These are phyloP conservation scores for Erithacus rubecula DNA, from an alignment of 2,797 vertebrate genomes.

Conservation along the genomic window DNA sequence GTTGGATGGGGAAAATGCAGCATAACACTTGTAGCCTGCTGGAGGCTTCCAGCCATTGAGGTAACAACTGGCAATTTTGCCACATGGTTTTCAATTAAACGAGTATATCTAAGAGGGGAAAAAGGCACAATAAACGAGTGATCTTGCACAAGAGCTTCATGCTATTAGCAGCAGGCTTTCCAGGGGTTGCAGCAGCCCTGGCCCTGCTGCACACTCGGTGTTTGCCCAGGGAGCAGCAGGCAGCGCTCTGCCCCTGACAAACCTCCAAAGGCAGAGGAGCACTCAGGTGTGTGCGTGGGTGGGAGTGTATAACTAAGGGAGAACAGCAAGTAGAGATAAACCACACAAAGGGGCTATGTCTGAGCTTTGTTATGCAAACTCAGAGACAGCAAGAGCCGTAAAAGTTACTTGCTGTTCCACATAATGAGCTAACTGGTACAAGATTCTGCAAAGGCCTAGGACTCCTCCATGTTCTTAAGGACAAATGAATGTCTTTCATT, in stretches of 20 bases:
- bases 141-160: neutral
- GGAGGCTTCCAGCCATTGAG: neutral
- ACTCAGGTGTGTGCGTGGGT: slow-evolving; percentile 52
- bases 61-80: neutral
- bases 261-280: neutral
- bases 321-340: slow-evolving; percentile 43
- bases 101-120: neutral
- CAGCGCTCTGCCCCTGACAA: neutral
- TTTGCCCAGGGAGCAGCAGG: neutral
- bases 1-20: neutral
- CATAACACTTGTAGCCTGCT: neutral
- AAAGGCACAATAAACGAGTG: neutral
- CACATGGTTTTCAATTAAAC: neutral
- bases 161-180: neutral
- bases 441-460: neutral
- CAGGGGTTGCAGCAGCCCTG: neutral
- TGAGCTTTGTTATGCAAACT: slow-evolving; percentile 50
- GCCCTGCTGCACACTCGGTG: neutral
- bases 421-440: neutral
- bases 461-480: neutral
- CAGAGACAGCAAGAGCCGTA: neutral
- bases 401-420: slow-evolving; percentile 5
- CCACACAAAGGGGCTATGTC: slow-evolving; percentile 33
- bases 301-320: slow-evolving; percentile 8
- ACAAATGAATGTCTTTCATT: neutral